These are phyloP conservation scores for Phocides pigmalion DNA, from an alignment of 1,140 invertebrate genomes.

Conservation along the genomic window DNA sequence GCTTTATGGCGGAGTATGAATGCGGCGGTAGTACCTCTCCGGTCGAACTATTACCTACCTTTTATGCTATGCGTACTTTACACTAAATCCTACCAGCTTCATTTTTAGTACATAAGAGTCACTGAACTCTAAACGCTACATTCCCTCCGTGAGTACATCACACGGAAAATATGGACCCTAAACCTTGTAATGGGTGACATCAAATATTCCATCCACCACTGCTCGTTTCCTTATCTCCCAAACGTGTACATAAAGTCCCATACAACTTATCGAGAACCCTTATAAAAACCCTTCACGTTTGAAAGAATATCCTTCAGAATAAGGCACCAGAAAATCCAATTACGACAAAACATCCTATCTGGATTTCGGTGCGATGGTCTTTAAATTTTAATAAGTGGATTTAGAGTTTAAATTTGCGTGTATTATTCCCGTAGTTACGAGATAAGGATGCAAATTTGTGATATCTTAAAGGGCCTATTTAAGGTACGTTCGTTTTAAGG, in stretches of 20 bases:
- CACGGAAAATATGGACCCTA: not conserved
- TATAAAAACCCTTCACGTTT: constrained; percentile 37
- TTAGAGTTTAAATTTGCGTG: constrained; percentile 25
- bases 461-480: constrained; percentile 51
- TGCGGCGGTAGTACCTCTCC: no score
- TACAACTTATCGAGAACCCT: constrained; percentile 38
- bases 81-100: no score
- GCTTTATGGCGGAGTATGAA: no score
- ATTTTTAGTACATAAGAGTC: no score
- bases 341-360: constrained; percentile 19
- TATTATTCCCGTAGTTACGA: constrained; percentile 2
- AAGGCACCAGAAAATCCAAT: constrained; percentile 16
- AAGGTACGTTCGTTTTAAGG: constrained; percentile 46
- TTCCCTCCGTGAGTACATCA: not conserved
- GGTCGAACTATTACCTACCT: no score
- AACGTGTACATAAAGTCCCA: constrained; percentile 36
- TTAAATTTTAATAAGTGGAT: constrained; percentile 7
- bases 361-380: not conserved
- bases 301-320: constrained; percentile 38
- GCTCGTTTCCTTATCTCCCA: constrained; percentile 28
- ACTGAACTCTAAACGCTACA: no score
- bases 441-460: constrained; percentile 45
- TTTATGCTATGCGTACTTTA: no score
- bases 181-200: constrained; percentile 6
- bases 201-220: constrained; percentile 28